Conservation (phyloP, 2,797 vertebrate species). For the Gouania willdenowi region DNA sequence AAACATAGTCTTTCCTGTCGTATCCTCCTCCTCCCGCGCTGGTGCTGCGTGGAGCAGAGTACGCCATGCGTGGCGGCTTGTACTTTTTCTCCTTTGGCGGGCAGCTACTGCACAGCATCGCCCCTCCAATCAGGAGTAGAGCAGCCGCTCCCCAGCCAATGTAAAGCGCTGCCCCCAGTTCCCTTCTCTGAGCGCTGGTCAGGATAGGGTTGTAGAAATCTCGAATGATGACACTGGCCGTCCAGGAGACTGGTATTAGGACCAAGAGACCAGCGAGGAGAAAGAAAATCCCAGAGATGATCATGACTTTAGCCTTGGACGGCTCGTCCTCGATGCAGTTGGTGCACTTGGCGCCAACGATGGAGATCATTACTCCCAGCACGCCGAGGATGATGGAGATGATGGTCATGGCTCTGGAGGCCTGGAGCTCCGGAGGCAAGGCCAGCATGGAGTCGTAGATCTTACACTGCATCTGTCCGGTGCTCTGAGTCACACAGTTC, state of each 20-base stretch:
- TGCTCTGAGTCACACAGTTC: slow-evolving; percentile 87
- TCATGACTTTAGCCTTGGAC: slow-evolving; percentile 90
- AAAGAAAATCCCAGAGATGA: slow-evolving; percentile 85
- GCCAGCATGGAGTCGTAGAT: slow-evolving; percentile 86
- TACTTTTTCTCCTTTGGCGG: slow-evolving; percentile 86
- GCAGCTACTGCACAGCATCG: slow-evolving; percentile 87
- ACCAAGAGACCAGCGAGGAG: slow-evolving; percentile 80
- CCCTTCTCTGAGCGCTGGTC: slow-evolving; percentile 72
- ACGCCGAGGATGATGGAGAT: slow-evolving; percentile 83
- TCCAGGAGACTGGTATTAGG: slow-evolving; percentile 89
- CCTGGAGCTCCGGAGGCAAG: slow-evolving; percentile 84
- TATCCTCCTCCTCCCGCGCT: slow-evolving; percentile 73
- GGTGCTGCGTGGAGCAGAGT: slow-evolving; percentile 80
- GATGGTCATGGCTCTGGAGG: slow-evolving; percentile 84
- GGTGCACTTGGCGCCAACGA: slow-evolving; percentile 92
- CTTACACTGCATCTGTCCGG: slow-evolving; percentile 91
- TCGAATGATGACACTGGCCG: slow-evolving; percentile 79
- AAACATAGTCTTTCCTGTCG: slow-evolving; percentile 93
- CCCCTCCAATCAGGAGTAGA: slow-evolving; percentile 85
- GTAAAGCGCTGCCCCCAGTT: slow-evolving; percentile 86
- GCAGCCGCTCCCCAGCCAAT: slow-evolving; percentile 84
- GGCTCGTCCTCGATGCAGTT: slow-evolving; percentile 89
- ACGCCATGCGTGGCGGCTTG: slow-evolving; percentile 79
- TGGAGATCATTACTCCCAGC: slow-evolving; percentile 82
- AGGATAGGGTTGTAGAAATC: slow-evolving; percentile 86